phyloP scores from a whole-genome alignment of 2,113 vertebrate species.

The Micronycteris hirsuta region DNA sequence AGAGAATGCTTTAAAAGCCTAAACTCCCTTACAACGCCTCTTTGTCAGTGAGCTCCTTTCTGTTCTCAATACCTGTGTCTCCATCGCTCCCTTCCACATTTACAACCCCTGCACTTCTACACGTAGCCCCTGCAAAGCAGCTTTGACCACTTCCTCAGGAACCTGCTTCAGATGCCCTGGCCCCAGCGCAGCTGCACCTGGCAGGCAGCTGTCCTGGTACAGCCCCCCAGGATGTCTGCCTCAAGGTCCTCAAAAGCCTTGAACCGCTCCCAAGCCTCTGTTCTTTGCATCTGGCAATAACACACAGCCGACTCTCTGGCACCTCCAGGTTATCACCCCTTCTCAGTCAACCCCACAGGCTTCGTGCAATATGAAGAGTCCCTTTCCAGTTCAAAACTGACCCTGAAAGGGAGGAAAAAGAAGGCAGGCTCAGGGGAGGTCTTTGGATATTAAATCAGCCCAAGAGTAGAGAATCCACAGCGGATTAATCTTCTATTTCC shows the following conservation, averaged over 20 bases:
- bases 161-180: background rate
- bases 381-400: constrained; percentile 43
- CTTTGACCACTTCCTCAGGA: background rate
- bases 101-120: background rate
- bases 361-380: constrained; percentile 57
- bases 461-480: constrained; percentile 68
- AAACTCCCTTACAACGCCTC: background rate
- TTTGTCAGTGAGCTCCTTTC: background rate
- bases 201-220: background rate
- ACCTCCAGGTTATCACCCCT: constrained; percentile 63
- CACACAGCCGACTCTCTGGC: constrained; percentile 45
- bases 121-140: background rate
- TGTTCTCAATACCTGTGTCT: constrained; percentile 8
- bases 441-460: constrained; percentile 67
- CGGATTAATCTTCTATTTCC: constrained; percentile 75
- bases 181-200: background rate
- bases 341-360: constrained; percentile 50
- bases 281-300: constrained; percentile 52
- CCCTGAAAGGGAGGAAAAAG: constrained; percentile 47
- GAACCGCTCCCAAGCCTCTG: background rate
- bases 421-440: constrained; percentile 1
- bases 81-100: background rate
- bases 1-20: background rate
- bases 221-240: background rate
- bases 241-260: background rate